Conservation (phyloP, 2,113 vertebrate genomes). For the Dolichotis patagonum region DNA sequence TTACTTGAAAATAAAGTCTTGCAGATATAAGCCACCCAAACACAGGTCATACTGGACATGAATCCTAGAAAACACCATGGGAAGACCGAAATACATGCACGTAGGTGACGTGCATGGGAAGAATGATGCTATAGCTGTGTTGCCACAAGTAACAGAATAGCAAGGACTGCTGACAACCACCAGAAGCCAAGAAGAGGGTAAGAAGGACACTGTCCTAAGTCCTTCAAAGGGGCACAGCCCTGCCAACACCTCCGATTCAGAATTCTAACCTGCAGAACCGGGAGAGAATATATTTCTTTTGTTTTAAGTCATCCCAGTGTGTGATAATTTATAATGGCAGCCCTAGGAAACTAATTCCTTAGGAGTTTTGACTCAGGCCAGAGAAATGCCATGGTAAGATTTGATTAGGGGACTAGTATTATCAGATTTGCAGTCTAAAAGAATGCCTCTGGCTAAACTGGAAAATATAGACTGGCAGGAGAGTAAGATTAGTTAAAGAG, state of each 20-base stretch:
- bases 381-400: conserved; percentile 1
- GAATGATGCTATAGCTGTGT: neutral
- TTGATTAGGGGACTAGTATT: neutral
- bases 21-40: neutral
- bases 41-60: neutral
- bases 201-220: neutral
- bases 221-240: neutral
- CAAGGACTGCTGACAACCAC: neutral
- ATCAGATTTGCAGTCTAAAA: conserved; percentile 54
- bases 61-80: neutral
- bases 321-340: neutral
- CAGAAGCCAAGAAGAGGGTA: neutral
- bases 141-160: neutral
- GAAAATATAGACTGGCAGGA: conserved; percentile 9
- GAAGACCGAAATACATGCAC: neutral
- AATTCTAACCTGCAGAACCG: neutral
- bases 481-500: conserved; percentile 7
- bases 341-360: neutral
- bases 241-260: neutral
- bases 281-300: neutral
- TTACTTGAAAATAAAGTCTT: neutral
- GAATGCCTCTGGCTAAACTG: neutral
- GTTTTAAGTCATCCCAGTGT: neutral
- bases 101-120: neutral
- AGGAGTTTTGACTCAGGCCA: neutral